A percentile compares a stretch with the other conserved stretches of the same genome.
Evolutionary conservation across 2,888 invertebrate species (phyloP).

Genomic region (Drosophila merina): DNA sequence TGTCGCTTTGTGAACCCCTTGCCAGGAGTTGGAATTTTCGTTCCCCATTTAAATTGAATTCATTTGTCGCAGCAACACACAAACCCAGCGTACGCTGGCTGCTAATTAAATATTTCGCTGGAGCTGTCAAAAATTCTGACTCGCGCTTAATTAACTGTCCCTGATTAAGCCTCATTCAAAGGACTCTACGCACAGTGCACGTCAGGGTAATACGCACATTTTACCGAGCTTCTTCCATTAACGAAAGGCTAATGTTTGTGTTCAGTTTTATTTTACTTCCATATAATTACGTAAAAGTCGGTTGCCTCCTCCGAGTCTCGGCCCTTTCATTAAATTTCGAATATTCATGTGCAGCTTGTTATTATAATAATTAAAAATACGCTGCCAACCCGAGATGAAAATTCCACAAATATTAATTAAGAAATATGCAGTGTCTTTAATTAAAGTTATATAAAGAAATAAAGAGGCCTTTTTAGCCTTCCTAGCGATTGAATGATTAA

Average conservation of each 20-base stretch:
- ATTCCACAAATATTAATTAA: constrained; percentile 18
- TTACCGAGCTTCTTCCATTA: constrained; percentile 16
- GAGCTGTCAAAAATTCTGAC: constrained; percentile 38
- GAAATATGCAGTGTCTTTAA: background rate
- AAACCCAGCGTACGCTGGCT: constrained; percentile 20
- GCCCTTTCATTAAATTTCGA: constrained; percentile 31
- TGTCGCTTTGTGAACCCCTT: constrained; percentile 16
- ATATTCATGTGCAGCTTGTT: constrained; percentile 18
- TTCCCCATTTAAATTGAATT: constrained; percentile 31
- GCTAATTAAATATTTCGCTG: constrained; percentile 42
- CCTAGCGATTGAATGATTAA: background rate
- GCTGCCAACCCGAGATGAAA: background rate
- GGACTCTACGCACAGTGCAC: constrained; percentile 14
- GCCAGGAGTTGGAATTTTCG: constrained; percentile 15
- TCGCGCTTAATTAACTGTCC: constrained; percentile 42
- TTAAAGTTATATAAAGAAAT: no score
- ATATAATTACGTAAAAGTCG: constrained; percentile 21
- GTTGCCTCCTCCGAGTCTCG: constrained; percentile 7
- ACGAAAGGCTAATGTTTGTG: constrained; percentile 24
- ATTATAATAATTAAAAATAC: constrained; percentile 43
- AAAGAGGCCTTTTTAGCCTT: background rate
- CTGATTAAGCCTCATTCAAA: constrained; percentile 39
- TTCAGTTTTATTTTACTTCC: constrained; percentile 14
- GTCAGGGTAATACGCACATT: constrained; percentile 14
- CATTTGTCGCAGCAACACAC: constrained; percentile 11